phyloP scores from a whole-genome alignment of 2,113 vertebrate genomes.

The Prionailurus viverrinus region DNA sequence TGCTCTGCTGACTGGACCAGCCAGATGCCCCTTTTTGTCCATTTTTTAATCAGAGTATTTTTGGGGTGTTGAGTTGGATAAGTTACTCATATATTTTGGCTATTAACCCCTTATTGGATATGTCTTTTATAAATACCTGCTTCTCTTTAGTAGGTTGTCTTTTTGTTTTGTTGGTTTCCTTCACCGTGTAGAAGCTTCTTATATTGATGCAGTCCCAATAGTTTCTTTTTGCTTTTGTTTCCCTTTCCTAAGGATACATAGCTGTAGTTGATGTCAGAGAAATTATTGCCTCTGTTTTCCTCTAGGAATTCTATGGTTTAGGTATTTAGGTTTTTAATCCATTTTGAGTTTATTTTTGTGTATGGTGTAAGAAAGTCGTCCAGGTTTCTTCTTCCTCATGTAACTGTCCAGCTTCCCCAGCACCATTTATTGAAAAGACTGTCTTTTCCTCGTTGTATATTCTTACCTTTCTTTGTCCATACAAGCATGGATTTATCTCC shows the following conservation, averaged over 20 bases:
- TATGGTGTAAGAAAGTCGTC: not conserved
- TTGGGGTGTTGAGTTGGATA: not conserved
- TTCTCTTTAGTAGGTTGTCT: not conserved
- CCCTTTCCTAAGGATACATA: not conserved
- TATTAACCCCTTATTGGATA: not conserved
- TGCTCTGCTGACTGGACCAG: not conserved
- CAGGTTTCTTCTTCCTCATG: no score
- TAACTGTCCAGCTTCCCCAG: not conserved
- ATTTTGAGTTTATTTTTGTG: not conserved
- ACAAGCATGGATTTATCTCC: not conserved
- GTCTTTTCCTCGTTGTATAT: not conserved
- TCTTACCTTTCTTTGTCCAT: not conserved
- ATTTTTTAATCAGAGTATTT: not conserved
- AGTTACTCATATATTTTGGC: not conserved
- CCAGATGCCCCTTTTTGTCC: not conserved
- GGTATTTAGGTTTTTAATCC: not conserved
- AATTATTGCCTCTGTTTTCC: not conserved
- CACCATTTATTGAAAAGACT: not conserved
- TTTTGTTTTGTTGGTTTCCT: not conserved
- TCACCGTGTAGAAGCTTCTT: not conserved
- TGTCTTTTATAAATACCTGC: not conserved
- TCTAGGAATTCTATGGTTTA: not conserved
- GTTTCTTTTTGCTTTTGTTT: not conserved
- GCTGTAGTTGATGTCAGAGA: not conserved
- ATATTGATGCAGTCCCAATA: not conserved